A percentile compares a stretch with the other conserved stretches of the same genome.
phyloP scores from a whole-genome alignment of 2,113 vertebrate genomes.

The Zosterops lateralis region DNA sequence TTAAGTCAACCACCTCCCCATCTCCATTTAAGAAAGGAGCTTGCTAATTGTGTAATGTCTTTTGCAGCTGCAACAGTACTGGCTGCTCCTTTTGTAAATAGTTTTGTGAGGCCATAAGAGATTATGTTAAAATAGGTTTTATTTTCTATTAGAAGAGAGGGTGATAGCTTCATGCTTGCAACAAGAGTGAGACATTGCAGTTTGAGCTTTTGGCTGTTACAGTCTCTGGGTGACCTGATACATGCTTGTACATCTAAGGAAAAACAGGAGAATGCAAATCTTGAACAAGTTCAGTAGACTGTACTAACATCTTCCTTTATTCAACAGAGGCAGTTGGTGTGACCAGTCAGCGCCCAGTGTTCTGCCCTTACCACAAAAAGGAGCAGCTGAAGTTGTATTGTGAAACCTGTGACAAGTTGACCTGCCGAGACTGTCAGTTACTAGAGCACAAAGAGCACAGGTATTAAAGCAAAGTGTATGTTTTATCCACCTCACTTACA shows the following conservation, averaged over 20 bases:
- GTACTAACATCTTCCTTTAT: neutral
- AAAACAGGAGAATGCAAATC: neutral
- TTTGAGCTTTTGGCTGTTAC: neutral
- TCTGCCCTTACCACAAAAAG: slow-evolving; percentile 96
- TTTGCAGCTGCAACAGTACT: neutral
- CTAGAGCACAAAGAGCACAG: slow-evolving; percentile 98
- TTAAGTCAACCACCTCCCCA: neutral
- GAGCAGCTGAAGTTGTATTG: slow-evolving; percentile 96
- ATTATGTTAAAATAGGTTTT: neutral
- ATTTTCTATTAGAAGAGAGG: neutral
- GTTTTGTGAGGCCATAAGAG: neutral
- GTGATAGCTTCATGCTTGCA: neutral
- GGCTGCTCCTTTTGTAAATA: neutral
- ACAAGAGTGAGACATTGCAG: neutral
- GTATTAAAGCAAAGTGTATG: slow-evolving; percentile 60
- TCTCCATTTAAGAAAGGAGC: neutral
- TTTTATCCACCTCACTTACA: neutral
- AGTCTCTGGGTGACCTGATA: neutral
- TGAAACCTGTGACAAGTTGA: slow-evolving; percentile 96
- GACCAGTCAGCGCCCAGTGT: slow-evolving; percentile 89
- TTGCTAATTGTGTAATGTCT: neutral
- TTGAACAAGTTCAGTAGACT: neutral
- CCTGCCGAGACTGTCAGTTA: slow-evolving; percentile 94
- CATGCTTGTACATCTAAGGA: neutral
- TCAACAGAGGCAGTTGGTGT: slow-evolving; percentile 85